Conservation (phyloP, 2,797 vertebrate genomes). For the Distichodus sexfasciatus region DNA sequence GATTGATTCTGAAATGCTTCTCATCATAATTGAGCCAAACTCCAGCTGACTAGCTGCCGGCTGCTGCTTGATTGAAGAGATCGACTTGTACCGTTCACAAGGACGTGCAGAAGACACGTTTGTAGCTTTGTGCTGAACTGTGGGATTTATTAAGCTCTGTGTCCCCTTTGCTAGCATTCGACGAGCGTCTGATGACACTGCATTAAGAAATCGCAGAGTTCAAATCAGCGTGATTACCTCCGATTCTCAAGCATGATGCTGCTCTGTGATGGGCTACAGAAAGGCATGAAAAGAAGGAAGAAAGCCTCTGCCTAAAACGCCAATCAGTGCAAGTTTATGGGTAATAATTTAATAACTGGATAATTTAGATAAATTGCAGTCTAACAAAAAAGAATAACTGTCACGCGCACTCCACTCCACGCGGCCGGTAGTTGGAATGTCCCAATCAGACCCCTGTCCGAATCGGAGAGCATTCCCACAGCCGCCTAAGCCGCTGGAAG, state of each 20-base stretch:
- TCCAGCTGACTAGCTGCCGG: not conserved
- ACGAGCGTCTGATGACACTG: not conserved
- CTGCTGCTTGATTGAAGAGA: not conserved
- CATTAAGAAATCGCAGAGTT: not conserved
- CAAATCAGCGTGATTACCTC: not conserved
- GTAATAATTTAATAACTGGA: too few relatives aligned
- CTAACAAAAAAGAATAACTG: too few relatives aligned
- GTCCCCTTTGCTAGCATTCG: not conserved
- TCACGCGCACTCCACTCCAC: too few relatives aligned
- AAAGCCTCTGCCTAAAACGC: too few relatives aligned
- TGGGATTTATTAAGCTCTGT: not conserved
- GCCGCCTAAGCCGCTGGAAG: too few relatives aligned
- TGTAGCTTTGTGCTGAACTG: not conserved
- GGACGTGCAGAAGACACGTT: not conserved
- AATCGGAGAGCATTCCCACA: too few relatives aligned
- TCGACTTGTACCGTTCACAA: conserved; percentile 9
- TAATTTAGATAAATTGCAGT: too few relatives aligned
- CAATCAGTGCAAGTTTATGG: too few relatives aligned
- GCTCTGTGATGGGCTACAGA: too few relatives aligned
- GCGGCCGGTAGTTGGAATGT: too few relatives aligned
- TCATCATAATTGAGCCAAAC: not conserved
- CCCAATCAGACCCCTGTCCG: too few relatives aligned
- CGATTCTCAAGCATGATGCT: not conserved
- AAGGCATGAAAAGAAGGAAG: not conserved
- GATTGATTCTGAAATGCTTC: not conserved